Conservation (phyloP, 2,113 vertebrate species). For the Cathartes aura region DNA sequence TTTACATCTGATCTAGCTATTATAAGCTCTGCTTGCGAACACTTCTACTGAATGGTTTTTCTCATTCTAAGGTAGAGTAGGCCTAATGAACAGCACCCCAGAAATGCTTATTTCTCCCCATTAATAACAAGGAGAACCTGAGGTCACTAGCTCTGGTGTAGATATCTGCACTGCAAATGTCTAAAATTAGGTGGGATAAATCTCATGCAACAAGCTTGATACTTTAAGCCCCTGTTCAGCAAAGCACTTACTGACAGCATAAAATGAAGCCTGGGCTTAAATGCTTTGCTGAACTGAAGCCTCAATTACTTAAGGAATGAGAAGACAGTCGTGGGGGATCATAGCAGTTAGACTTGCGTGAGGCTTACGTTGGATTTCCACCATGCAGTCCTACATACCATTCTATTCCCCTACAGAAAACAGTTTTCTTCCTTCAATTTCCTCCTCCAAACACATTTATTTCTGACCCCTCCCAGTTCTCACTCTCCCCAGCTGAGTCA, state of each 20-base stretch:
- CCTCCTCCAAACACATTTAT: neutral
- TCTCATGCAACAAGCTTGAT: neutral
- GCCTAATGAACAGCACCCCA: neutral
- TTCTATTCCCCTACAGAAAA: neutral
- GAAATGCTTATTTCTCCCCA: neutral
- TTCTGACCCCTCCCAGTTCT: accelerated
- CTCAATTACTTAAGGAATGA: conserved; percentile 7
- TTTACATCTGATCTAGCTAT: neutral
- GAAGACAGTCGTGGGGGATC: neutral
- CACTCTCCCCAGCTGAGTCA: neutral
- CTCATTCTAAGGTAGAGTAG: neutral
- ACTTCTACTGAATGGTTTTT: neutral
- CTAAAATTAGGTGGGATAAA: conserved; percentile 14
- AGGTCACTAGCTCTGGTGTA: neutral
- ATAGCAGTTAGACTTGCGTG: neutral
- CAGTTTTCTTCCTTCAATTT: neutral
- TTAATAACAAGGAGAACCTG: neutral
- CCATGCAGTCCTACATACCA: neutral
- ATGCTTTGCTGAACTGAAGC: neutral
- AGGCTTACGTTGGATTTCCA: conserved; percentile 19
- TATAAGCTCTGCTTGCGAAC: neutral
- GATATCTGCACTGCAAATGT: neutral
- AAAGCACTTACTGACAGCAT: neutral
- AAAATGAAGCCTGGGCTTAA: conserved; percentile 35
- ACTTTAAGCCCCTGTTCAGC: neutral